Conservation (phyloP, 1,140 invertebrate species). For the Littorina saxatilis region DNA sequence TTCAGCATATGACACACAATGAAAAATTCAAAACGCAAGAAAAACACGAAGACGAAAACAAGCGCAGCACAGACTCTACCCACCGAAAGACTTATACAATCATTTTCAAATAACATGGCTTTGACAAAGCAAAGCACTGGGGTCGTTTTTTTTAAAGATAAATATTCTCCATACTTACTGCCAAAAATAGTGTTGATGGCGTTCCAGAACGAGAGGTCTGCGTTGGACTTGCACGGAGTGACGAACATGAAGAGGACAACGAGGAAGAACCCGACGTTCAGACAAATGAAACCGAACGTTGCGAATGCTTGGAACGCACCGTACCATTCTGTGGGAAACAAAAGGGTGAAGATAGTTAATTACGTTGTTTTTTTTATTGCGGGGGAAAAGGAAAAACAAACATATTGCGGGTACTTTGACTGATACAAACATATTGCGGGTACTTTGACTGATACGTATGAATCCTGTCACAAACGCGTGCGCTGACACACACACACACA, state of each 20-base stretch:
- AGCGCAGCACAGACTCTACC: neutral
- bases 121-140: neutral
- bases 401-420: too few species aligned
- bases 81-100: neutral
- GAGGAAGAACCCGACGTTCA: conserved; percentile 34
- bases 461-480: too few species aligned
- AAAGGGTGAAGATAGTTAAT: neutral
- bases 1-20: neutral
- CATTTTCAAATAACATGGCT: neutral
- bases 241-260: conserved; percentile 28
- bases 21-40: neutral
- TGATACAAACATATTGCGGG: too few species aligned
- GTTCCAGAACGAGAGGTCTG: neutral
- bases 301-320: conserved; percentile 33
- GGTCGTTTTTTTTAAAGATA: too few species aligned
- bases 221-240: neutral
- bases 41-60: neutral
- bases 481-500: too few species aligned
- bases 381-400: too few species aligned
- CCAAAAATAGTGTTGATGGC: conserved; percentile 10
- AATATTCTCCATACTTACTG: too few species aligned
- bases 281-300: conserved; percentile 38
- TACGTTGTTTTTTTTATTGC: too few species aligned
- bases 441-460: too few species aligned
- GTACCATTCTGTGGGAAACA: conserved; percentile 35